A percentile compares a stretch with the other conserved stretches of the same genome.
These are phyloP conservation scores for Trematomus loennbergii DNA, from an alignment of 2,113 vertebrate species.

Conservation along the genomic window DNA sequence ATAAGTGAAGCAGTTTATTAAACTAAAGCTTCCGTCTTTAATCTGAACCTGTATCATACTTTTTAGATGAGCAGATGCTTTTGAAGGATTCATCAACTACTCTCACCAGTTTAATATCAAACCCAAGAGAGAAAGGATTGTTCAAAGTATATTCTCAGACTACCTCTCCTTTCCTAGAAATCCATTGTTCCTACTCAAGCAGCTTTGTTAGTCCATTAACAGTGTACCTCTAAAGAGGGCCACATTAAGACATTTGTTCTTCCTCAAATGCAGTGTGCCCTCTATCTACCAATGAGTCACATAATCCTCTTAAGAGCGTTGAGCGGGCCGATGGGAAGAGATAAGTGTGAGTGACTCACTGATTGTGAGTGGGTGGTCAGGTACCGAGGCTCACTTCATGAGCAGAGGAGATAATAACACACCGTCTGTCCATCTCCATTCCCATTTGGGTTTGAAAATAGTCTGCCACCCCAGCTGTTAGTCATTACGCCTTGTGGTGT, in stretches of 20 bases:
- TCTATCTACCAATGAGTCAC: conserved; percentile 60
- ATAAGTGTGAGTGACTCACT: conserved; percentile 66
- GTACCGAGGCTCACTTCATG: conserved; percentile 65
- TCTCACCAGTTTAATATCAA: neutral
- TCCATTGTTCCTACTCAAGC: neutral
- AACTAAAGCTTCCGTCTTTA: neutral
- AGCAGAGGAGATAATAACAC: conserved; percentile 76
- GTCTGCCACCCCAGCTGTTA: conserved; percentile 75
- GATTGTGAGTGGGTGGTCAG: conserved; percentile 77
- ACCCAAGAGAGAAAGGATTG: neutral
- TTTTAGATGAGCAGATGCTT: neutral
- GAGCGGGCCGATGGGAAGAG: conserved; percentile 29
- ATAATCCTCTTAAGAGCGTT: conserved; percentile 35
- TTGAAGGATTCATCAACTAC: neutral
- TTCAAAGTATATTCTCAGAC: neutral
- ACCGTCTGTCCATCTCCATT: conserved; percentile 66
- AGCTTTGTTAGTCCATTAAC: conserved; percentile 2
- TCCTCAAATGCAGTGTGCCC: conserved; percentile 8
- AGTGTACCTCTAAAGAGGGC: neutral
- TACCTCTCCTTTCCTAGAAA: neutral
- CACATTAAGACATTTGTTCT: conserved; percentile 16
- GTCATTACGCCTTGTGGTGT: conserved; percentile 66
- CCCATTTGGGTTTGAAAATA: conserved; percentile 74
- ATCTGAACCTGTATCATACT: neutral
- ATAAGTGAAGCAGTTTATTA: neutral